phyloP scores from a whole-genome alignment of 2,888 invertebrate species.

The Napeogenes inachia region DNA sequence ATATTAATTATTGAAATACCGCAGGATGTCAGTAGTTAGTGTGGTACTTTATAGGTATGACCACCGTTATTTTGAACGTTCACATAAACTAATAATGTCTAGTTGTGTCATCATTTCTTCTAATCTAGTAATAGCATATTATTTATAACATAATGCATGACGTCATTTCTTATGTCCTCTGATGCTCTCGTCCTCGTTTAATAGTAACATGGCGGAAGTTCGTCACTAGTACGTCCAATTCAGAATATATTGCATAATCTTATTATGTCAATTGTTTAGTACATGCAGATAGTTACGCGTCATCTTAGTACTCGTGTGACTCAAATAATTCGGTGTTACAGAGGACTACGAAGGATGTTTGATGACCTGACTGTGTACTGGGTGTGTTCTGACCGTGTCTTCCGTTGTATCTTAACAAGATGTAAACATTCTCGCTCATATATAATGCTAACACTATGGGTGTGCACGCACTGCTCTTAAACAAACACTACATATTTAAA shows the following conservation, averaged over 20 bases:
- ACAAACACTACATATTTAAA: not conserved
- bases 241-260: constrained; percentile 23
- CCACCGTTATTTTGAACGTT: no score
- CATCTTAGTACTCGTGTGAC: constrained; percentile 30
- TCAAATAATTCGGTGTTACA: constrained; percentile 19
- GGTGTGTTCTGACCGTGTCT: no score
- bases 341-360: constrained; percentile 6
- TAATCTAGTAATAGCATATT: not conserved
- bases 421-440: no score
- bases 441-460: no score
- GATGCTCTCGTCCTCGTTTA: constrained; percentile 16
- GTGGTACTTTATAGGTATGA: no score
- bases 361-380: not conserved
- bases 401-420: no score
- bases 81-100: no score
- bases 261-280: constrained; percentile 24
- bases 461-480: no score
- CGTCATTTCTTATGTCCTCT: not conserved
- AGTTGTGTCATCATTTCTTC: no score
- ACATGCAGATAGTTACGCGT: constrained; percentile 25
- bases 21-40: no score
- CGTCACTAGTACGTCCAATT: constrained; percentile 28
- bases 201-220: constrained; percentile 20
- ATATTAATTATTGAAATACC: no score
- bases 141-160: not conserved